Evolutionary conservation across 2,888 invertebrate genomes (phyloP).

Genomic region (Vannuccia rotundouncinata): DNA sequence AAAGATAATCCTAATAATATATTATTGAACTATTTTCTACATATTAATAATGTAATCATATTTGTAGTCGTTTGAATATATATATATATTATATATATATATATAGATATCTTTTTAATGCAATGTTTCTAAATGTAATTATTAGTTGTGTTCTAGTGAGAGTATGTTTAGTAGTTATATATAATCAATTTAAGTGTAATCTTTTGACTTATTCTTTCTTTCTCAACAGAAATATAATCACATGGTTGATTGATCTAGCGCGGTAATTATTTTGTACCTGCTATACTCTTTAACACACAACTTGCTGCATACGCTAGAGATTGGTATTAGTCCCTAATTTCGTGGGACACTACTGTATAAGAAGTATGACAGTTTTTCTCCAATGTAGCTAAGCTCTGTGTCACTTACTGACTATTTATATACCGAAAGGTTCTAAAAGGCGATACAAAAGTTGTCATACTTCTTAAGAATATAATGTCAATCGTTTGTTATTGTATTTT

Average conservation of each 20-base stretch:
- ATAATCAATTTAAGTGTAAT: not conserved
- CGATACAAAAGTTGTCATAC: not conserved
- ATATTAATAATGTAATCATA: too few species aligned
- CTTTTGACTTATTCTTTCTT: conserved; percentile 13
- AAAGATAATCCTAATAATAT: too few species aligned
- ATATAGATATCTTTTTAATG: too few species aligned
- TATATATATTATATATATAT: too few species aligned
- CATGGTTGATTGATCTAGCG: conserved; percentile 16
- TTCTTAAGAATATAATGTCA: not conserved
- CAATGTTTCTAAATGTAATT: too few species aligned
- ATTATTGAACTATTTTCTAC: too few species aligned
- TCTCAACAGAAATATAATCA: conserved; percentile 15
- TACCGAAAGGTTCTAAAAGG: too few species aligned
- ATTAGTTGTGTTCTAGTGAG: too few species aligned
- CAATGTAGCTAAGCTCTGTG: too few species aligned
- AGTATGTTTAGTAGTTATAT: not conserved
- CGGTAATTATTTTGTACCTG: conserved; percentile 26
- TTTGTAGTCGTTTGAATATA: too few species aligned
- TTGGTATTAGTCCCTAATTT: not conserved
- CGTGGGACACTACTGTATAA: not conserved
- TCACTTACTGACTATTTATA: too few species aligned
- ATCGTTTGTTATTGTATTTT: conserved; percentile 9
- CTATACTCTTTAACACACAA: conserved; percentile 18
- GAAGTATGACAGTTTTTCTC: conserved; percentile 1
- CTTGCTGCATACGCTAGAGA: conserved; percentile 26